Percentiles rank a stretch among this genome's conserved stretches.
These are phyloP conservation scores for Strigamia crassipes DNA, from an alignment of 2,888 invertebrate genomes.

Conservation along the genomic window DNA sequence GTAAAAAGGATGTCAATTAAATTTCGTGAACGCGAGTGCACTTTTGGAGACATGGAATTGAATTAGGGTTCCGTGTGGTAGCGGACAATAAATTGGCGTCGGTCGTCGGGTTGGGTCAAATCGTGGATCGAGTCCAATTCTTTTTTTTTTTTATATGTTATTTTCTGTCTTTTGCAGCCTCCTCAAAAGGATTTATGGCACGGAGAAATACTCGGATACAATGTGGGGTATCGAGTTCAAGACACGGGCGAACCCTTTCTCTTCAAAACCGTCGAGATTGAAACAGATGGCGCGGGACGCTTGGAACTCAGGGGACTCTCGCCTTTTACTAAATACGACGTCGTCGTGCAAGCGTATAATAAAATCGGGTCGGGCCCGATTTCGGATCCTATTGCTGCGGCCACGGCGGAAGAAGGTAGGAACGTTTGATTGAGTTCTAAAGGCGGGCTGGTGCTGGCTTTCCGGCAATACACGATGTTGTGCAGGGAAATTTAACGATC, in stretches of 20 bases:
- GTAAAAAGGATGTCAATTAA: background rate
- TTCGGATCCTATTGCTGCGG: constrained; percentile 47
- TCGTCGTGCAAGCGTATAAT: constrained; percentile 51
- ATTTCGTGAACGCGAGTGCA: background rate
- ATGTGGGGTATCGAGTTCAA: constrained; percentile 49
- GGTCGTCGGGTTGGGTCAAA: background rate
- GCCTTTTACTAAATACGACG: constrained; percentile 50
- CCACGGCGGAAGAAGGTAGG: constrained; percentile 50
- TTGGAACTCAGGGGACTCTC: constrained; percentile 46
- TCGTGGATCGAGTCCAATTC: background rate
- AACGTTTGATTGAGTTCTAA: too few species aligned
- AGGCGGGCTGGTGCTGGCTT: too few species aligned
- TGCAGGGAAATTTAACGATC: too few species aligned
- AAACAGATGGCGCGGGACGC: constrained; percentile 46
- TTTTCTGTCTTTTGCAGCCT: constrained; percentile 43
- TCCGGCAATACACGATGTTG: too few species aligned
- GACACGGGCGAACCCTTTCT: constrained; percentile 48
- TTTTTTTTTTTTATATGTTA: background rate
- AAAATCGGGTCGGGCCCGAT: constrained; percentile 49
- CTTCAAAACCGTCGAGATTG: constrained; percentile 46
- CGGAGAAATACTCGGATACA: constrained; percentile 50
- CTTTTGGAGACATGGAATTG: background rate
- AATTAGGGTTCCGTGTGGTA: background rate
- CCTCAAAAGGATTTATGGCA: constrained; percentile 45
- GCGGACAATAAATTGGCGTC: background rate